Evolutionary conservation across 2,113 vertebrate species (phyloP).

Genomic region (Chaetops frenatus): DNA sequence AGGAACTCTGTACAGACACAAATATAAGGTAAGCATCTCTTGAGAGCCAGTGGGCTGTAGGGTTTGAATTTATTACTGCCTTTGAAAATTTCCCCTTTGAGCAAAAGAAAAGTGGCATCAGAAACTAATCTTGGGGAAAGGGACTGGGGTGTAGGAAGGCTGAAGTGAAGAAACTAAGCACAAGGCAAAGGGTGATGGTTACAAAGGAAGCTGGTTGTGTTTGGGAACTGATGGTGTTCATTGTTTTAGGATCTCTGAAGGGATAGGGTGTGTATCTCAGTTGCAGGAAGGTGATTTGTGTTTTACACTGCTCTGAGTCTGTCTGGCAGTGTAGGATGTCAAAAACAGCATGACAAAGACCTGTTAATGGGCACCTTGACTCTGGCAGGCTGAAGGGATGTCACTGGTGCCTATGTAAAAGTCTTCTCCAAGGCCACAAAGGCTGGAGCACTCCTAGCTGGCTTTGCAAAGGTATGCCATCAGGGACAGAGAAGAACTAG

Average conservation of each 20-base stretch:
- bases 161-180: neutral
- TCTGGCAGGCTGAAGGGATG: neutral
- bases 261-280: neutral
- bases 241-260: neutral
- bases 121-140: neutral
- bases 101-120: neutral
- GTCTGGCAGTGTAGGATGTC: neutral
- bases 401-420: neutral
- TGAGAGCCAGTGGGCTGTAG: neutral
- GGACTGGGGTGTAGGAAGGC: neutral
- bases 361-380: neutral
- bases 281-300: neutral
- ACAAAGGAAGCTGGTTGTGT: neutral
- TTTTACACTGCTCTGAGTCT: neutral
- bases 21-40: neutral
- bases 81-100: neutral
- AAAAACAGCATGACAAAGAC: neutral
- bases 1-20: neutral
- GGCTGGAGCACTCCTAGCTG: neutral
- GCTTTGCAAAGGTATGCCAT: neutral
- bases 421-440: neutral
- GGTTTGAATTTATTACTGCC: neutral
- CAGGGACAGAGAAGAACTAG: neutral
- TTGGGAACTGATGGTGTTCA: neutral
- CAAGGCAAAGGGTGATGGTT: neutral